Base-by-base conservation (phyloP, 2,797 vertebrate genomes). In the Cetoscarus ocellatus region DNA sequence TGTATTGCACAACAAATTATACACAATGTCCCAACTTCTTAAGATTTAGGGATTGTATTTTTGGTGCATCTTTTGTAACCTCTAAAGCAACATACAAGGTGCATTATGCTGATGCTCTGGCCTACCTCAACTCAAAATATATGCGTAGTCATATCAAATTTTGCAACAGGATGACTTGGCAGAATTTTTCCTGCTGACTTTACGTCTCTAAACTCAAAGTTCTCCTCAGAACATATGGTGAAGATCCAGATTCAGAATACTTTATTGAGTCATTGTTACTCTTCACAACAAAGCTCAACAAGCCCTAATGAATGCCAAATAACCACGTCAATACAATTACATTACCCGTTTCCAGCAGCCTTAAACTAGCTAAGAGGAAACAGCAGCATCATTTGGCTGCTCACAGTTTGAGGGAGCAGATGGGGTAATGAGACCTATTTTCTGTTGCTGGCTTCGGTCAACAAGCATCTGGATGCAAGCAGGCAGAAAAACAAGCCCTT, bases 381-480 rank as follows among this genome's bases (percentile, higher is more conserved):
- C 59, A 71, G 64, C 55, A 73, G 79, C 79, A 65, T 80, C 61
- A 79, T 88, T 86, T 85, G 75, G 59, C 61, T 40, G 58, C 68
- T 87, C 75, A 73, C 69, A 78, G 84, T 77, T 72, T 39, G 35
- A 64, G 51, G 19, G n/a, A 61, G 45, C 72, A 71, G 44, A 79
- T 60, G 70, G 70, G 63, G 80, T 73, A 75, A 70, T 67, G 52
- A 68, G 69, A 73, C 68, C 44, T 79, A 68, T 75, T 59, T 61
- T 77, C 58, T 61, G 58, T 64, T 63, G 67, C 79, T 75, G 87
- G 79, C 59, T 72, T 44, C 6, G 43, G 83, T 72, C 77, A 78
- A 68, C 72, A 67, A 83, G 79, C 87, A 91, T 90, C 88, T 92
- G 88, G 83, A 80, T 73, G 78, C 75, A 88, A 85, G 82, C 65